Evolutionary conservation across 2,113 vertebrate genomes (phyloP), one percentile per base, ranked within the genome.

Genomic region (Callopanchax toddi): DNA sequence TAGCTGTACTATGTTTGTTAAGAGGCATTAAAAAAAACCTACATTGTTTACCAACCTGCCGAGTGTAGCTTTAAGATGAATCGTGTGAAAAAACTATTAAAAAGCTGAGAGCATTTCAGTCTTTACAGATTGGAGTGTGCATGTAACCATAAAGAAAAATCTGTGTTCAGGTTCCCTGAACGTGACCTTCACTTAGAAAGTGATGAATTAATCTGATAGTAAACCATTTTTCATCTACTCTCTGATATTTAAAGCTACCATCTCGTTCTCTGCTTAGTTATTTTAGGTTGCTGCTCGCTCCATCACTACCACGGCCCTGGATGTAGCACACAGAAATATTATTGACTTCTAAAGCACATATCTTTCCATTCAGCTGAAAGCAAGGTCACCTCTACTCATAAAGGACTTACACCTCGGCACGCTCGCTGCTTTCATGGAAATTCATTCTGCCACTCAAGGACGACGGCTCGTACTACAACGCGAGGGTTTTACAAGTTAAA

Each of bases 371-470:
- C 44, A 40, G 10, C 43, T n/a, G 21, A 26, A 58, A 55, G 36
- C 71, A 71, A 76, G 77, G 77, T 56, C 44, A 60, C 20, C 59
- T 36, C 55, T 60, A 85, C 76, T 82, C 46, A 26, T 37, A 4
- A 71, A 57, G 45, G 37, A 63, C 29, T 18, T 1, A 57, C 49
- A 64, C 32, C 17, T 55, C 43, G 61, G 44, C 23, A 20, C 29
- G 22, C 13, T 62, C 45, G 15, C n/a, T 13, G 6, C 51, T 66
- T 49, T 69, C 7, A 42, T 13, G 63, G 9, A 56, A 71, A 52
- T 16, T 12, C 21, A 26, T 26, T 22, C 3, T 17, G 49, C 29
- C 29, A 42, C 34, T 39, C 4, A n/a, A 81, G 62, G 37, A 57
- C 37, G 22, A 56, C n/a, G 44, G 1, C 26, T 20, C 2, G 3